Percentiles rank a stretch among this genome's conserved stretches.
Evolutionary conservation across 35 echinoderm and acorn worm species (phyloP).

Genomic region (Chiridota heheva): DNA sequence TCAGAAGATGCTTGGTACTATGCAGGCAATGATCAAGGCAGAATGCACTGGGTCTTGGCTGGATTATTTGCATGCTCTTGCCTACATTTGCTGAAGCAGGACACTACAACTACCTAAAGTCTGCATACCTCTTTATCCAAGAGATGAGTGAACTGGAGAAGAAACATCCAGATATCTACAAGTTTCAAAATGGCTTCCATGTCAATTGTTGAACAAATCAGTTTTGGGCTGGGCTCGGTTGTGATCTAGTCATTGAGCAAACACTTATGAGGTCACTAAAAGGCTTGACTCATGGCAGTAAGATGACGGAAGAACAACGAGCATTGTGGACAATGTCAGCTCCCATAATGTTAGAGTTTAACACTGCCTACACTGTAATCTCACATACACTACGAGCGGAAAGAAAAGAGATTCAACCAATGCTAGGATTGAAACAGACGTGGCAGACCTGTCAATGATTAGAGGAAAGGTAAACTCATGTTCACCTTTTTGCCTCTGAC

Average conservation of each 20-base stretch:
- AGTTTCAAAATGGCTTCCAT: slow-evolving; percentile 56
- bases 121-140: too few relatives aligned
- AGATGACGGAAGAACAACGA: slow-evolving; percentile 23
- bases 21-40: slow-evolving; percentile 40
- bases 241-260: slow-evolving; percentile 71
- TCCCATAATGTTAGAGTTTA: slow-evolving; percentile 37
- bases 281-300: slow-evolving; percentile 51
- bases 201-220: slow-evolving; percentile 42
- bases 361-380: slow-evolving; percentile 45
- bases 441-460: slow-evolving; percentile 25
- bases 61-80: slow-evolving; percentile 13
- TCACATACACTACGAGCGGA: slow-evolving; percentile 58
- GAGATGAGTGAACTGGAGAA: too few relatives aligned
- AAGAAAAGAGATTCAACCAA: slow-evolving; percentile 50
- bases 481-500: slow-evolving; percentile 21
- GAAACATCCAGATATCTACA: slow-evolving; percentile 52
- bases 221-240: slow-evolving; percentile 52
- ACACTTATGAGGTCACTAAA: slow-evolving; percentile 53
- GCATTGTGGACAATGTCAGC: slow-evolving; percentile 43
- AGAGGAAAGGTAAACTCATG: not conserved
- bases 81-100: slow-evolving; percentile 33
- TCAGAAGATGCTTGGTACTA: too few relatives aligned
- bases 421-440: slow-evolving; percentile 29
- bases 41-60: slow-evolving; percentile 49
- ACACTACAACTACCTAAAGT: too few relatives aligned